phyloP scores from a whole-genome alignment of 1,140 invertebrate genomes.

The Pteromalus puparum region DNA sequence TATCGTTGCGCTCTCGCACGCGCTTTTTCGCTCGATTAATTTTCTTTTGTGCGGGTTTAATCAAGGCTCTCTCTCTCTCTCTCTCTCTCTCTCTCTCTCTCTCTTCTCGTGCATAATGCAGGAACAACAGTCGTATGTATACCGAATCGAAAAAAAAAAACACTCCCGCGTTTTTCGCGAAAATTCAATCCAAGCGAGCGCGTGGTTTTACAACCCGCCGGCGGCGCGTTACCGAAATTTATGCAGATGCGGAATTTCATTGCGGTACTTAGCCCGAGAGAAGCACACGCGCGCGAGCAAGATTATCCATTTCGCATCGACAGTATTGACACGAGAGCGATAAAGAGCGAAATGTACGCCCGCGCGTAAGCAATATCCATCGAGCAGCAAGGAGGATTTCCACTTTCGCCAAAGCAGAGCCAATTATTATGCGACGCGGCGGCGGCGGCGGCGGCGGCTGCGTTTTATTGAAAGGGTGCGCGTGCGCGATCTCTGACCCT shows the following conservation, averaged over 20 bases:
- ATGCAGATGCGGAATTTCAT: background rate
- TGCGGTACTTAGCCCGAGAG: background rate
- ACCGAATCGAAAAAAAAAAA: too few species aligned
- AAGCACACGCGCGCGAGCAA: background rate
- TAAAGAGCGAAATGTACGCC: conserved; percentile 31
- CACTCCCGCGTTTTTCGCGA: background rate
- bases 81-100: too few species aligned
- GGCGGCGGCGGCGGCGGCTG: background rate
- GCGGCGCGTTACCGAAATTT: background rate
- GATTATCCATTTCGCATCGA: conserved; percentile 2
- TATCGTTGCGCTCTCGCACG: background rate
- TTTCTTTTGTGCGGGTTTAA: background rate
- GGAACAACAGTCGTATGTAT: too few species aligned
- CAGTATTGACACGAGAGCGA: background rate
- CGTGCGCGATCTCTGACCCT: conserved; percentile 18
- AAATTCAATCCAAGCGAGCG: background rate
- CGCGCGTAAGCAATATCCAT: background rate
- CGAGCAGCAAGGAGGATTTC: background rate
- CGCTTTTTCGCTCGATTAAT: background rate
- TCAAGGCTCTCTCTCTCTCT: too few species aligned
- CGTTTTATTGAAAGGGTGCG: conserved; percentile 4
- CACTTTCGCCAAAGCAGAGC: background rate
- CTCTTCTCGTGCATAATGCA: too few species aligned
- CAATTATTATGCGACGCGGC: conserved; percentile 2
- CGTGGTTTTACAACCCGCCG: background rate